phyloP scores from a whole-genome alignment of 2,797 vertebrate species.

The Arctocebus calabarensis region DNA sequence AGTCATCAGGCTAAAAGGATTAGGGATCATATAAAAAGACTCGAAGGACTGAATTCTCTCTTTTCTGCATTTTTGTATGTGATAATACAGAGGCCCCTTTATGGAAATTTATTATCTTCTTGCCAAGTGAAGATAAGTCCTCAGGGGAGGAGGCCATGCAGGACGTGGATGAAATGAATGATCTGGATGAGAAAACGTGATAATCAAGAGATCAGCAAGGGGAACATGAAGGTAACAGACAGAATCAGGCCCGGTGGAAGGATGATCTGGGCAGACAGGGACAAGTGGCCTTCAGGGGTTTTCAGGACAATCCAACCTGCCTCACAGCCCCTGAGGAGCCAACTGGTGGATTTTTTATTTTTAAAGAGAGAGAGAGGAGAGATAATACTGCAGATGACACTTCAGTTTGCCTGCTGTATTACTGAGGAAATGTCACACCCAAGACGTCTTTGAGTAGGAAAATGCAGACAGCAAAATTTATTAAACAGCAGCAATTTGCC shows the following conservation, averaged over 20 bases:
- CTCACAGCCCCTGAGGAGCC: not conserved
- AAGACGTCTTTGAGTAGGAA: not conserved
- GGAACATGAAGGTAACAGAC: conserved; percentile 93
- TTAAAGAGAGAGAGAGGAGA: not conserved
- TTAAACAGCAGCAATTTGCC: conserved; percentile 8
- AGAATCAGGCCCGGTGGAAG: too few relatives aligned
- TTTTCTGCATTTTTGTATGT: too few relatives aligned
- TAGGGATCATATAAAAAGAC: too few relatives aligned
- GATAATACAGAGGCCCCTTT: too few relatives aligned
- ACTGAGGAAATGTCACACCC: not conserved
- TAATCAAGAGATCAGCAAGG: conserved; percentile 94
- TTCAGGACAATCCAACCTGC: not conserved
- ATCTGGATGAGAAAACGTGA: conserved; percentile 92
- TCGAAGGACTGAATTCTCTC: too few relatives aligned
- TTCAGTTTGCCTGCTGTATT: too few relatives aligned
- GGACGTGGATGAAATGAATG: conserved; percentile 94
- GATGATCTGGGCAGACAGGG: conserved; percentile 88
- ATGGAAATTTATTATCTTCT: too few relatives aligned
- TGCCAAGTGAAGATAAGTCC: conserved; percentile 66
- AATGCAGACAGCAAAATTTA: conserved; percentile 4
- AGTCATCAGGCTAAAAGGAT: too few relatives aligned
- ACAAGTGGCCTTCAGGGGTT: not conserved
- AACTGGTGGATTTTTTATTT: not conserved
- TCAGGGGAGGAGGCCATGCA: conserved; percentile 94
- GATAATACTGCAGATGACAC: too few relatives aligned